phyloP scores from a whole-genome alignment of 2,888 invertebrate genomes.

The Leptinotarsa peninsularis region DNA sequence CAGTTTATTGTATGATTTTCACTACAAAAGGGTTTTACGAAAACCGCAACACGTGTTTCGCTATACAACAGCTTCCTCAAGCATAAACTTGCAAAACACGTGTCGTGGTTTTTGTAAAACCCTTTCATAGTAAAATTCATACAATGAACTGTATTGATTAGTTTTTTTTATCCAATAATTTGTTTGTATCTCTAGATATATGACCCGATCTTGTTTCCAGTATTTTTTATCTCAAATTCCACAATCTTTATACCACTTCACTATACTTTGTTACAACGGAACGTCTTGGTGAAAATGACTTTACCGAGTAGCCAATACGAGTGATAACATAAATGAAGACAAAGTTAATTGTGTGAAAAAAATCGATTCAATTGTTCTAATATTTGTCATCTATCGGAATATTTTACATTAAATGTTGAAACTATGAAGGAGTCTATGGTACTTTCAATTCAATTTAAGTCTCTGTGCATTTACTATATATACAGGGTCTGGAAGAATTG shows the following conservation, averaged over 20 bases:
- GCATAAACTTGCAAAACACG: too few species aligned
- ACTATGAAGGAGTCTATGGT: not conserved
- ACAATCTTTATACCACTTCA: not conserved
- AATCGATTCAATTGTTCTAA: constrained; percentile 12
- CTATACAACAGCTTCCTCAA: too few species aligned
- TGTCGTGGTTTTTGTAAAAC: too few species aligned
- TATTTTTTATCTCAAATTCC: not conserved
- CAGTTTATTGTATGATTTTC: too few species aligned
- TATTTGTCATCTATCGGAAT: constrained; percentile 14
- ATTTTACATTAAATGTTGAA: constrained; percentile 6
- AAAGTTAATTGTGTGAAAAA: not conserved
- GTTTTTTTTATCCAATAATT: too few species aligned
- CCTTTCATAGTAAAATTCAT: too few species aligned
- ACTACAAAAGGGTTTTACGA: too few species aligned
- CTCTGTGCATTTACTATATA: not conserved
- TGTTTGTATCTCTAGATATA: too few species aligned
- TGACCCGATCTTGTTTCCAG: not conserved
- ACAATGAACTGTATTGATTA: too few species aligned
- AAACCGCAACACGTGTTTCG: too few species aligned
- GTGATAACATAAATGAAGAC: constrained; percentile 8
- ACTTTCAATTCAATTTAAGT: not conserved
- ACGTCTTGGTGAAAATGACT: not conserved
- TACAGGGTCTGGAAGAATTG: not conserved
- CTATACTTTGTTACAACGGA: not conserved
- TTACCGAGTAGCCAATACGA: not conserved